phyloP scores from a whole-genome alignment of 2,113 vertebrate genomes.

The Ictalurus furcatus region DNA sequence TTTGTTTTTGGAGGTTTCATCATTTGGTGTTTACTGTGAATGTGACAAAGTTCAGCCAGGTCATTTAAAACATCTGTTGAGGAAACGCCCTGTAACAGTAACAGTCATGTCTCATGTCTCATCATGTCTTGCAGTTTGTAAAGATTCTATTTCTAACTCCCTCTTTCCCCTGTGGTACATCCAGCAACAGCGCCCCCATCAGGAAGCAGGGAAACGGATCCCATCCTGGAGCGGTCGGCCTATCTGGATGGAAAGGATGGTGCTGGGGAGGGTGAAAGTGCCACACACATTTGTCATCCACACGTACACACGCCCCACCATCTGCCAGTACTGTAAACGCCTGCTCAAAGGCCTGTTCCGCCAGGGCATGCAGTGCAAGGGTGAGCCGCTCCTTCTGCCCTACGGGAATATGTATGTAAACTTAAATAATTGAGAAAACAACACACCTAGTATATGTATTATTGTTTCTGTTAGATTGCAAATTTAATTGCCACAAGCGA shows the following conservation, averaged over 20 bases:
- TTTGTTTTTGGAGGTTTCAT: conserved; percentile 4
- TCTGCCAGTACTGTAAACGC: conserved; percentile 97
- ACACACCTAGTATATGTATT: neutral
- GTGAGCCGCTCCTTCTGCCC: conserved; percentile 61
- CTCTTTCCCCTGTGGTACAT: neutral
- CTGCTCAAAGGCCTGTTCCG: conserved; percentile 96
- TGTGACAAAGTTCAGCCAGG: conserved; percentile 1
- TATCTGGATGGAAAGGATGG: conserved; percentile 99
- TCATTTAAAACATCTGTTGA: conserved; percentile 4
- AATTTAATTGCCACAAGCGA: conserved; percentile 96
- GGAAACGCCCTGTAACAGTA: neutral
- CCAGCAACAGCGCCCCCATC: conserved; percentile 77
- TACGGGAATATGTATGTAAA: neutral
- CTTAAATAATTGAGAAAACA: neutral
- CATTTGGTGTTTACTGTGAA: neutral
- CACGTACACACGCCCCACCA: conserved; percentile 96
- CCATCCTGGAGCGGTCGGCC: conserved; percentile 95
- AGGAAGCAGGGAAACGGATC: conserved; percentile 93
- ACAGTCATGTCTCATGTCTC: neutral
- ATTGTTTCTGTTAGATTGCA: conserved; percentile 81
- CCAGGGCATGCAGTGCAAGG: conserved; percentile 99
- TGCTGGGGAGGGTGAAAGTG: conserved; percentile 94
- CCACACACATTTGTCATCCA: conserved; percentile 97
- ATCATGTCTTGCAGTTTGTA: neutral
- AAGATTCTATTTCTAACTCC: neutral